phyloP scores from a whole-genome alignment of 1,140 invertebrate genomes.

The Drosophila dunni region DNA sequence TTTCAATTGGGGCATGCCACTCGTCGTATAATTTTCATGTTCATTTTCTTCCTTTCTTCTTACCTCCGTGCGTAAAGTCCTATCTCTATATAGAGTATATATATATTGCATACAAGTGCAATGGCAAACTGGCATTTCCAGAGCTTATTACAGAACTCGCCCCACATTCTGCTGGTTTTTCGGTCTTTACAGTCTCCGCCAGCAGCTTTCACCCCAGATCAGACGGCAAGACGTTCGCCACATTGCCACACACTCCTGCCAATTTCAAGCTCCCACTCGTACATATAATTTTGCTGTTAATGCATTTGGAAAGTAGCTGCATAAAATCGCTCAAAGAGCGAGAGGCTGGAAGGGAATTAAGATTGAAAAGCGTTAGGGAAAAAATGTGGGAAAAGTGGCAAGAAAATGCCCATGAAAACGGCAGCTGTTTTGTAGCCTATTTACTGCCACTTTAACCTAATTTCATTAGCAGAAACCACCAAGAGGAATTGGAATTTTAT shows the following conservation, averaged over 20 bases:
- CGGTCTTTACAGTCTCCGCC: constrained; percentile 15
- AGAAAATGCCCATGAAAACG: constrained; percentile 21
- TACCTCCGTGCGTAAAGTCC: not conserved
- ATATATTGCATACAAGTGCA: constrained; percentile 1
- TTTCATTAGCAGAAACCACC: constrained; percentile 56
- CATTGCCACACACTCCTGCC: constrained; percentile 1
- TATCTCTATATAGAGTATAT: not conserved
- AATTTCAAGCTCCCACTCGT: constrained; percentile 2
- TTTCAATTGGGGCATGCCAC: constrained; percentile 8
- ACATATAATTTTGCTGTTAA: constrained; percentile 45
- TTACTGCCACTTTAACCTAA: constrained; percentile 79
- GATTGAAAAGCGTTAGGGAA: not conserved
- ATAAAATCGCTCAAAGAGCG: constrained; percentile 38
- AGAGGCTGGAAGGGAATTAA: not conserved
- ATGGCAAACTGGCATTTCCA: constrained; percentile 28
- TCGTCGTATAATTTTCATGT: constrained; percentile 19
- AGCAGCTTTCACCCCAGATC: constrained; percentile 41
- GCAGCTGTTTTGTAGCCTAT: constrained; percentile 64
- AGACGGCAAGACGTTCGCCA: not conserved
- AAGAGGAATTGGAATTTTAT: not conserved
- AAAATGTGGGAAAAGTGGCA: not conserved
- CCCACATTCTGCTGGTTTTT: constrained; percentile 27
- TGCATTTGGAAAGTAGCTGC: constrained; percentile 57
- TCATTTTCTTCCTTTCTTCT: not conserved
- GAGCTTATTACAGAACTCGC: constrained; percentile 45